A percentile compares a stretch with the other conserved stretches of the same genome.
phyloP scores from a whole-genome alignment of 2,113 vertebrate genomes.

The Phrynosoma blainvillii region DNA sequence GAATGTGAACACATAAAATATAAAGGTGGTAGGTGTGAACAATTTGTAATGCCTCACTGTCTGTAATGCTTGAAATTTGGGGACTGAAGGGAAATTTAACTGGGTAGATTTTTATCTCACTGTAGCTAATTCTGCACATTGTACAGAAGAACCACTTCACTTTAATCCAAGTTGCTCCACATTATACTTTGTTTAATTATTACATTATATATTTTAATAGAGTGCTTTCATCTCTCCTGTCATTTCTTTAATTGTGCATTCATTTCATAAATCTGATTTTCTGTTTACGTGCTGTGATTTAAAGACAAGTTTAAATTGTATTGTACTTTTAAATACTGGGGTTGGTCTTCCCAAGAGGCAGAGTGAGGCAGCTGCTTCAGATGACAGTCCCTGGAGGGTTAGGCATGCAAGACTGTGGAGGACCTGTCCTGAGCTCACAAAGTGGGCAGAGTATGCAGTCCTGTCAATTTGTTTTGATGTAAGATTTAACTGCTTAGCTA shows the following conservation, averaged over 20 bases:
- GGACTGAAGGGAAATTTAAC: too few species aligned
- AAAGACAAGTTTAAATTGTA: not conserved
- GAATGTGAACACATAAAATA: too few species aligned
- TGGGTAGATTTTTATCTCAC: too few species aligned
- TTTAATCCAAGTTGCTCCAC: not conserved
- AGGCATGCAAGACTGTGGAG: not conserved
- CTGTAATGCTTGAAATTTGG: too few species aligned
- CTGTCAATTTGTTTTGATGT: not conserved
- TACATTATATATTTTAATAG: not conserved
- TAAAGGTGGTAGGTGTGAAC: too few species aligned
- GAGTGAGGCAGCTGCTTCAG: not conserved
- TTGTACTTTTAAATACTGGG: not conserved
- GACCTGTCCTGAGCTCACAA: not conserved
- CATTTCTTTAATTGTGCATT: not conserved
- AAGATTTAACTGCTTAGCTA: not conserved
- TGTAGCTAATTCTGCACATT: not conserved
- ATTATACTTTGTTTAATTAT: not conserved
- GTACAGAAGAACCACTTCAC: not conserved
- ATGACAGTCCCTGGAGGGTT: not conserved
- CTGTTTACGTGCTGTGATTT: not conserved
- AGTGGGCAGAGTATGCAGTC: not conserved
- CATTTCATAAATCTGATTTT: not conserved
- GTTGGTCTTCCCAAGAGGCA: not conserved
- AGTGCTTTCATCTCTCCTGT: not conserved
- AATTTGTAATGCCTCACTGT: too few species aligned